Evolutionary conservation across 2,888 invertebrate genomes (phyloP), one percentile per base, ranked within the genome.

Genomic region (Drosophila tanythrix): DNA sequence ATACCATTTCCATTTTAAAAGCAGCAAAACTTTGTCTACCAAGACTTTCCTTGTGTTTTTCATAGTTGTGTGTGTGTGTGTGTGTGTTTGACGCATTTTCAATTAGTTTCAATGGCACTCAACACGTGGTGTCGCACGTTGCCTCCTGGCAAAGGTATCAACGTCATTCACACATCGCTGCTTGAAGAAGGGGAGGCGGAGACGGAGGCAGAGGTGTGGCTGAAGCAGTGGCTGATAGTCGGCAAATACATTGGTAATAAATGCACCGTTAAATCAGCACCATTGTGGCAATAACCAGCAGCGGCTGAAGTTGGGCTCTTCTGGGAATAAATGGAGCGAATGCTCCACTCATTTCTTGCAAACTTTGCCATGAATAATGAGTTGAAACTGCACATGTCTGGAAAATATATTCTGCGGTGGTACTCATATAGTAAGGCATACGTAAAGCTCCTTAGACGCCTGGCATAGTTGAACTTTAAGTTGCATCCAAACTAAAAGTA

Each of bases 91-190:
- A 70, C 83, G 82, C 85, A 84, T 88, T 84, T 84, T 88, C 88
- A 84, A 84, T 84, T 84, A 84, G 83, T 84, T 84, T 85, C 88
- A 79, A 79, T 82, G 77, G 77, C 82, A 87, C 85, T 83, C 84
- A 76, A 73, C 88, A 84, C 88, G 74, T 73, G 81, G 73, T 72
- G 61, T 61, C 62, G 52, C 64, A 75, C 50, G 53, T 51, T 79
- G 70, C 78, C 56, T 60, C 61, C 70, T 62, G 59, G 77, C 74
- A 81, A 78, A 87, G 83, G 84, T 84, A 76, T 83, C 87, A 83
- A 78, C 87, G 83, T 83, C 88, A 75, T 52, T 50, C 72, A 59
- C 71, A 71, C 48, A 31, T 56, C 66, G 21, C 53, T 13, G 36
- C 27, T 2, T 2, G 21, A 29, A 31, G 21, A 6, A 6, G 3